These are phyloP conservation scores for Lordiphosa clarofinis DNA, from an alignment of 1,140 invertebrate species.

Conservation along the genomic window DNA sequence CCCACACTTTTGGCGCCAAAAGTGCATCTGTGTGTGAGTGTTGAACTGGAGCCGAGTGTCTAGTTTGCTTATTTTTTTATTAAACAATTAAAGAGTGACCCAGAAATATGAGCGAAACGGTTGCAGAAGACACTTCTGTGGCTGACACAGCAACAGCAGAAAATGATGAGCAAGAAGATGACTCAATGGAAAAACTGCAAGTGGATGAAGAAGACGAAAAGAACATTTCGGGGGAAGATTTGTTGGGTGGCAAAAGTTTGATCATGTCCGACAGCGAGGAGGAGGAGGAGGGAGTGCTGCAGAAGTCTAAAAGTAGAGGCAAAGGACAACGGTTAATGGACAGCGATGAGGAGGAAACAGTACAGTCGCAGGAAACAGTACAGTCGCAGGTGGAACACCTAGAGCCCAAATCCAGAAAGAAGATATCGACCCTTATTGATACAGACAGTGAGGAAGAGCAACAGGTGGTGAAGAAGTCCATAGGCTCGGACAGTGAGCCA, in stretches of 20 bases:
- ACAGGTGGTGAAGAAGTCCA: background rate
- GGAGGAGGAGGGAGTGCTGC: slow-evolving; percentile 37
- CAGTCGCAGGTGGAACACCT: too few relatives aligned
- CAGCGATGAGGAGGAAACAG: slow-evolving; percentile 15
- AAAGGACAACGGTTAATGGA: slow-evolving; percentile 18
- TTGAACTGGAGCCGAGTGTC: slow-evolving; percentile 15
- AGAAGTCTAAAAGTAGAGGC: slow-evolving; percentile 10
- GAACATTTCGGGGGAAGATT: slow-evolving; percentile 59
- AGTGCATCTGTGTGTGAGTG: slow-evolving; percentile 33
- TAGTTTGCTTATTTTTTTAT: slow-evolving; percentile 36
- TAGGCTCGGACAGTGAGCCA: slow-evolving; percentile 27
- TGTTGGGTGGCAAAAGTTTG: slow-evolving; percentile 62
- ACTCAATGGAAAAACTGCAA: slow-evolving; percentile 60
- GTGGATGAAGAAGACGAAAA: slow-evolving; percentile 66
- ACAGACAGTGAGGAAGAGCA: background rate
- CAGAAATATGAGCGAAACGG: slow-evolving; percentile 56
- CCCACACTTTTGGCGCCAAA: slow-evolving; percentile 54
- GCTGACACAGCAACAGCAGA: slow-evolving; percentile 46
- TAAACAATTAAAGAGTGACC: slow-evolving; percentile 41
- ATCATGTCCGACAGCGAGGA: slow-evolving; percentile 67
- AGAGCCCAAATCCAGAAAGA: too few relatives aligned
- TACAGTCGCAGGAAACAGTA: too few relatives aligned
- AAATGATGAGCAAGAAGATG: slow-evolving; percentile 46
- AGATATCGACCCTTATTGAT: background rate
- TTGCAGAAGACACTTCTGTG: slow-evolving; percentile 55